A percentile compares a stretch with the other conserved stretches of the same genome.
phyloP scores from a whole-genome alignment of 2,113 vertebrate genomes.

The Grallaria varia region DNA sequence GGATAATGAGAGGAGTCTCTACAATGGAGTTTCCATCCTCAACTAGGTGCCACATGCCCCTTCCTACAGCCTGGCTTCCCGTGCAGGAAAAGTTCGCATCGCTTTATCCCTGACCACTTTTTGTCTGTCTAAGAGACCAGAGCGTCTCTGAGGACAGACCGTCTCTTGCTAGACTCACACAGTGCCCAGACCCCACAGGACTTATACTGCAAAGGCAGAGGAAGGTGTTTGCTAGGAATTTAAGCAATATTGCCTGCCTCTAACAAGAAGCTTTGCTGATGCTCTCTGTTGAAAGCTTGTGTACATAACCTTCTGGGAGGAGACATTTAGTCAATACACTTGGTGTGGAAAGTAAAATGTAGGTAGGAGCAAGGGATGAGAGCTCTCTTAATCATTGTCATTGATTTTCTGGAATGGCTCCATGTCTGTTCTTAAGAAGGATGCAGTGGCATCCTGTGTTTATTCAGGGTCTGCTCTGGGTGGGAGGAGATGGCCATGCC shows the following conservation, averaged over 20 bases:
- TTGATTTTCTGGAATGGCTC: conserved; percentile 43
- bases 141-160: neutral
- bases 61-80: neutral
- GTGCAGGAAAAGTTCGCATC: neutral
- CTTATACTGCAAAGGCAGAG: neutral
- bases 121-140: neutral
- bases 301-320: neutral
- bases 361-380: conserved; percentile 14
- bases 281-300: neutral
- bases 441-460: conserved; percentile 19
- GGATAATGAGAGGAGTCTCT: neutral
- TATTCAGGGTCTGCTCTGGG: neutral
- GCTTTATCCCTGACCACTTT: neutral
- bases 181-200: neutral
- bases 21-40: neutral
- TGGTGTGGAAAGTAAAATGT: conserved; percentile 38
- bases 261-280: neutral
- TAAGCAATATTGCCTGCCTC: neutral
- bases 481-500: neutral
- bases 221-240: neutral
- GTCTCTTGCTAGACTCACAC: neutral
- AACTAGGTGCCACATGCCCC: neutral
- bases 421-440: neutral
- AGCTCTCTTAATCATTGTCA: conserved; percentile 44
- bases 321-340: conserved; percentile 43